Base-by-base conservation (phyloP, 2,797 vertebrate genomes). In the Catostomus latipinnis region DNA sequence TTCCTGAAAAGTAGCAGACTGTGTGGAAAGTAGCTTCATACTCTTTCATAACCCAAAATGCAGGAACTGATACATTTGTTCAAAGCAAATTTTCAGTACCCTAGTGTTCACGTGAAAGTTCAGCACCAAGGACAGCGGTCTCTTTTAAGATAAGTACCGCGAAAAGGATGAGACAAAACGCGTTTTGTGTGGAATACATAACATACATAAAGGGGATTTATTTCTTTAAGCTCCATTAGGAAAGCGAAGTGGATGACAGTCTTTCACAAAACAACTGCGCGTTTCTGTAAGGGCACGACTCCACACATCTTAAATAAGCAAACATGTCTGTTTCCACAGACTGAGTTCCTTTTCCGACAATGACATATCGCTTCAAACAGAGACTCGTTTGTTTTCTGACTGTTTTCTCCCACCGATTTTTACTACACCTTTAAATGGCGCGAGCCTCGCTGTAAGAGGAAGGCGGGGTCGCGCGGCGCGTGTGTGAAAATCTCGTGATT, bases 361-460 rank as follows among this genome's bases (percentile, higher is more conserved):
- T 6, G 11, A 10, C 13, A 1, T 34, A n/a, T n/a, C 1, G 10
- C 34, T 18, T 14, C 9, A 45, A 81, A 45, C 49, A 56, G 2
- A 16, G 48, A 70, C 75, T 50, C 5, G 22, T 48, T 60, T 58
- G 74, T 46, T 69, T 71, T n/a, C 13, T 45, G 50, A 7, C 7
- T 63, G 69, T 74, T 53, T 60, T 43, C 53, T 4, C 56, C 48
- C 22, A 10, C 54, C 18, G 16, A 34, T 49, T 57, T 22, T 11
- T 83, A 83, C 92, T 95, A 90, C 91, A 93, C 94, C 96, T 97
- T 97, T 97, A 96, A 96, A 95, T 93, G 93, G 92, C 78, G 91
- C 77, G 93, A 88, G 93, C 82, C 83, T 92, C 89, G 90, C 87
- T 90, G 88, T 82, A 87, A 90, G 91, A 88, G 79, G 92, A 94